Evolutionary conservation across 1,140 invertebrate genomes (phyloP), one percentile per base, ranked within the genome.

Genomic region (Geopemphigus sp.): DNA sequence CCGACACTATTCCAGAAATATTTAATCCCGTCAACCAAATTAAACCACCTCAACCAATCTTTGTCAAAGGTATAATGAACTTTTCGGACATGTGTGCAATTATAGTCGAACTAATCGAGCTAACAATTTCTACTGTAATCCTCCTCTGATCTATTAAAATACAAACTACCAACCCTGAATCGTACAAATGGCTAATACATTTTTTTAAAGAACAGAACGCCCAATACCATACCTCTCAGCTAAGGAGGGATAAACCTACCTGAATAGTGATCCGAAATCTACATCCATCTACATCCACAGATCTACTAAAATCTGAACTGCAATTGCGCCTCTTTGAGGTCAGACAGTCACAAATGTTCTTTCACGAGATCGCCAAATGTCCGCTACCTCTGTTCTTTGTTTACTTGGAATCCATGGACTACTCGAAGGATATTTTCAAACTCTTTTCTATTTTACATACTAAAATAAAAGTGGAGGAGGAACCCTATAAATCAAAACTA

Each of bases 401-500:
- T 14, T 83, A 85, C 73, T 39, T 85, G 26, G 82, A 84, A 81
- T 84, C 83, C n/a, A 72, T 74, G 8, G 81, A 83, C 11, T 84
- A 85, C 11, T 86, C 85, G 64, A 82, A 83, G 80, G 82, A 85
- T 14, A 84, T 85, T 1, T 86, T 84, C 66, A 82, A 83, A 14
- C 68, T 85, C 0, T 22, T 82, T 0, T 72, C 29, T 0, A 19
- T 81, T 15, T 14, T 81, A 10, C 83, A 85, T 68, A 81, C 76
- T 0, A 83, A 82, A 80, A 81, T 86, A 10, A 82, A 72, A 78
- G 29, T 84, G 12, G 84, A 85, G 12, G 84, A 85, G 2, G 32
- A 39, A 39, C 84, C 84, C 11, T 68, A 63, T n/a, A 84, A 83
- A 80, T 82, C 83, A 32, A 84, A 56, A 11, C 80, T 73, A 19